phyloP scores from a whole-genome alignment of 2,888 invertebrate genomes.

The Meteorus cinctellus region DNA sequence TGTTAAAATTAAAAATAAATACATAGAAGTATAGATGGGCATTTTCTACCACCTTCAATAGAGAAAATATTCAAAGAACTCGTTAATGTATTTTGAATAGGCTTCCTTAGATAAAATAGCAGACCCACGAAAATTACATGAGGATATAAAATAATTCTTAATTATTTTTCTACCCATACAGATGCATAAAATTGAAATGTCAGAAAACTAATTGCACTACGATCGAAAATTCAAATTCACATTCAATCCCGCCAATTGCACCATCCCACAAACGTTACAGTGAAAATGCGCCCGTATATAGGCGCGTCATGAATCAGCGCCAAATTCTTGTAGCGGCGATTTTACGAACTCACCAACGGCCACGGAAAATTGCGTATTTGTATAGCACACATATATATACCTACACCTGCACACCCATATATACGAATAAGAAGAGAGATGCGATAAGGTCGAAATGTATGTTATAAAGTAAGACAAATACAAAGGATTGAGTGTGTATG shows the following conservation, averaged over 20 bases:
- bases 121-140: neutral
- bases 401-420: no score
- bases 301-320: constrained; percentile 10
- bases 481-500: constrained; percentile 1
- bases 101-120: neutral
- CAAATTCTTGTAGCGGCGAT: neutral
- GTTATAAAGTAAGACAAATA: neutral
- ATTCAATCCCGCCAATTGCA: neutral
- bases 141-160: neutral
- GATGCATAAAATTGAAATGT: neutral
- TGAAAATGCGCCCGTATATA: constrained; percentile 12
- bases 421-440: neutral
- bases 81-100: no score
- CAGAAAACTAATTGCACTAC: neutral
- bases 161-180: neutral
- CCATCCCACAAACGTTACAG: no score
- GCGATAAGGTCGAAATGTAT: neutral
- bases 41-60: no score
- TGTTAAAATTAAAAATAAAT: neutral
- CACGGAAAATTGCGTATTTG: no score
- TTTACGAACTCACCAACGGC: neutral
- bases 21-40: neutral
- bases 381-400: neutral
- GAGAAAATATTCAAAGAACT: no score
- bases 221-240: neutral